Evolutionary conservation across 2,113 vertebrate genomes (phyloP).

Genomic region (Eptesicus fuscus): DNA sequence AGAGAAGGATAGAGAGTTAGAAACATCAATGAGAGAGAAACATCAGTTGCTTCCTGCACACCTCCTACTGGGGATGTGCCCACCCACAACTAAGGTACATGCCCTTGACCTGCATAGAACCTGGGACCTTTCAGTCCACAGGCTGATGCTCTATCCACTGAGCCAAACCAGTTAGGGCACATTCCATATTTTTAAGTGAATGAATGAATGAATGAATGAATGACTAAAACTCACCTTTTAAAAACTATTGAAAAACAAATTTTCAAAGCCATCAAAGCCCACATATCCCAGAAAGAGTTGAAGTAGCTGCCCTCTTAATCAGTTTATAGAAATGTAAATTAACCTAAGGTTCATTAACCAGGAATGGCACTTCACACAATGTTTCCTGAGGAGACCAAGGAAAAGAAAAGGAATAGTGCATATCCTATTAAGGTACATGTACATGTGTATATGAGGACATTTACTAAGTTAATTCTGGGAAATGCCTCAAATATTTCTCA

Average conservation of each 20-base stretch:
- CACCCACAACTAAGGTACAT: too few relatives aligned
- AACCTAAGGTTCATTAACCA: not conserved
- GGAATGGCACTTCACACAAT: not conserved
- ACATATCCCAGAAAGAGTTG: not conserved
- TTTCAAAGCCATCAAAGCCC: not conserved
- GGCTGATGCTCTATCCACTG: too few relatives aligned
- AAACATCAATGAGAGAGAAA: too few relatives aligned
- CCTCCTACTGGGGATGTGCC: too few relatives aligned
- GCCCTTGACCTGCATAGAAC: too few relatives aligned
- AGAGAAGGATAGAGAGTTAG: too few relatives aligned
- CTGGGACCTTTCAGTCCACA: too few relatives aligned
- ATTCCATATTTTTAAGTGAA: too few relatives aligned
- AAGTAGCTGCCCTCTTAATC: not conserved
- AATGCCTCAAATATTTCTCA: not conserved
- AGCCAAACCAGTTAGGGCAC: too few relatives aligned
- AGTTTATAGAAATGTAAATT: not conserved
- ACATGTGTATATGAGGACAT: not conserved
- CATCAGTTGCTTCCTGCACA: too few relatives aligned
- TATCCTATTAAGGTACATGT: not conserved
- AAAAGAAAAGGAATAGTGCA: not conserved
- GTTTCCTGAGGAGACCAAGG: not conserved
- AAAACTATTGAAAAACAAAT: not conserved
- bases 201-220: too few relatives aligned
- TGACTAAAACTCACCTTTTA: not conserved
- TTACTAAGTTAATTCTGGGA: not conserved